Conservation (phyloP, 2,888 invertebrate genomes). For the Antitype chi region DNA sequence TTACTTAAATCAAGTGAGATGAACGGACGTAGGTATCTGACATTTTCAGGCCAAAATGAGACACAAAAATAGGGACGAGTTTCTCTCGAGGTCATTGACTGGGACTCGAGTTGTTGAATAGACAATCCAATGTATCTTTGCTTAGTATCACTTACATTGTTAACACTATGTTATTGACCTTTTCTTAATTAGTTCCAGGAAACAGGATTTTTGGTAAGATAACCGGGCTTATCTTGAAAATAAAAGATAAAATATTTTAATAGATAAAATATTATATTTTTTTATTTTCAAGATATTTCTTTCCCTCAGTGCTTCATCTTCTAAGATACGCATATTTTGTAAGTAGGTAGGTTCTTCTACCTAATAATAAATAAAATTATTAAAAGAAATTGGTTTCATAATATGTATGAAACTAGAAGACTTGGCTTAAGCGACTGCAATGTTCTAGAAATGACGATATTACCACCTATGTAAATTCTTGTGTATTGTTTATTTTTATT, state of each 20-base stretch:
- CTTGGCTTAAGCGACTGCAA: neutral
- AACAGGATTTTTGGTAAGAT: neutral
- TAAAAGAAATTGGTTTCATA: neutral
- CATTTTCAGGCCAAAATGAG: constrained; percentile 24
- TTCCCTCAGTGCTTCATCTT: neutral
- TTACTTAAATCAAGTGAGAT: constrained; percentile 53
- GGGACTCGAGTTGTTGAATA: neutral
- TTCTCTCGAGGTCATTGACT: constrained; percentile 11
- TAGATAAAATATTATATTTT: neutral
- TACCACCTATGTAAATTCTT: neutral
- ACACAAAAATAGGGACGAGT: constrained; percentile 31
- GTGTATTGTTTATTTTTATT: neutral
- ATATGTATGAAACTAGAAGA: neutral
- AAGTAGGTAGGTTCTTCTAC: neutral
- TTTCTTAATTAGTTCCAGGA: constrained; percentile 9
- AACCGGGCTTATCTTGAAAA: too few relatives aligned
- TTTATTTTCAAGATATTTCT: neutral
- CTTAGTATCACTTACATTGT: neutral
- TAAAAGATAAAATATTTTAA: neutral
- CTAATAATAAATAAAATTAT: neutral
- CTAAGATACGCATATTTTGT: neutral
- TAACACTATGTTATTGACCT: neutral
- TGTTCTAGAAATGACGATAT: neutral
- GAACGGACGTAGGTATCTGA: constrained; percentile 37
- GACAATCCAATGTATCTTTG: neutral